Base-by-base conservation (phyloP, 2,797 vertebrate genomes). In the Trachurus trachurus region DNA sequence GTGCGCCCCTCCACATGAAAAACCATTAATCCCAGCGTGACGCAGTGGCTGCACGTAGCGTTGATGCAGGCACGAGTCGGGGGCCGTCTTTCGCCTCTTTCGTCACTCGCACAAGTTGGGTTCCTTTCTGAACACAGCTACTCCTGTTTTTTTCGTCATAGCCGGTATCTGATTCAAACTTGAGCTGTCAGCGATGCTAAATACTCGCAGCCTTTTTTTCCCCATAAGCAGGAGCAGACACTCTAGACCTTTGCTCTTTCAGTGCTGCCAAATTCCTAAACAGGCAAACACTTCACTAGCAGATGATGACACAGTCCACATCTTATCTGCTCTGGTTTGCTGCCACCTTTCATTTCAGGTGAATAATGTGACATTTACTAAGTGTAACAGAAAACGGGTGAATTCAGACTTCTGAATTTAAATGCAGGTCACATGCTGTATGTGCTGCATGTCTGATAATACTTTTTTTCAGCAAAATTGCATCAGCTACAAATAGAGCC, bases 11-110 rank as follows among this genome's bases (percentile, higher is more conserved):
- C 86, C 80, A 65, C 89, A 84, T 26, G 70, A 87, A 89, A 88
- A 90, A 81, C 65, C 83, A 90, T 88, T 88, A 89, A 90, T 82
- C 74, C 78, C 84, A 80, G 83, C 67, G 31, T 91, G 92, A 94
- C 79, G 84, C 85, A 81, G 58, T 62, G 79, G 57, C 66, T 42
- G 63, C 53, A 73, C 59, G 62, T n/a, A 39, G 67, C 21, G 6
- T 5, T 0, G 56, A 58, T 63, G 37, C 40, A 8, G 29, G 66
- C 72, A 57, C 2, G 8, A 82, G 61, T 66, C n/a, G 2, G 26
- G 3, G 17, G 16, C 12, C 42, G 6, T 17, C 21, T 56, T 37
- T 13, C 17, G 2, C 13, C 9, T 70, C 53, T 64, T 80, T 82
- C 15, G 63, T 85, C 77, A 74, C 47, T 80, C 31, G 21, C n/a